Percentiles rank a stretch among this genome's conserved stretches.
Evolutionary conservation across 2,797 vertebrate species (phyloP).

Genomic region (Heterohyrax brucei): DNA sequence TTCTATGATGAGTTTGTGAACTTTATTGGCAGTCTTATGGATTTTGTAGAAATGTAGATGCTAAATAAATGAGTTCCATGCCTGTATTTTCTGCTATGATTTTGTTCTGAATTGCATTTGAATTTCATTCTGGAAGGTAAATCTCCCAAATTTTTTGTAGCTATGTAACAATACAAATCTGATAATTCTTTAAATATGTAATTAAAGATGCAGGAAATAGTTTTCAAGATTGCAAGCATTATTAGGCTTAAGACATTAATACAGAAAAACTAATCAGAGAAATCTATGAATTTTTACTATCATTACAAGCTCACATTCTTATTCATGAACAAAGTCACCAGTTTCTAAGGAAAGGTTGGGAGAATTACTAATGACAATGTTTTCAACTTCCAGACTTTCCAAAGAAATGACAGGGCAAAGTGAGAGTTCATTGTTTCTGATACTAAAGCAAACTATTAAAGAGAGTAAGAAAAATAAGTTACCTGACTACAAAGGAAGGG

Average conservation of each 20-base stretch:
- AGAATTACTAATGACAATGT: conserved; percentile 8
- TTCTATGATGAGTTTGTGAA: too few species aligned
- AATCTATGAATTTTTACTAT: conserved; percentile 27
- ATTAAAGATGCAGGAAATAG: conserved; percentile 45
- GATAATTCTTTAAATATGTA: background rate
- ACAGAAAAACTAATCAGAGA: background rate
- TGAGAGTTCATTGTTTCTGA: background rate
- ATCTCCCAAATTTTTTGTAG: background rate
- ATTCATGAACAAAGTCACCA: too few species aligned
- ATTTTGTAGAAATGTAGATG: background rate
- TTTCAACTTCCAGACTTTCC: background rate
- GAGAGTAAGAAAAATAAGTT: background rate
- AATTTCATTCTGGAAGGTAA: background rate
- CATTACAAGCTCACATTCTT: too few species aligned
- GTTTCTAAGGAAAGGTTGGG: conserved; percentile 22
- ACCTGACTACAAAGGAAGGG: background rate
- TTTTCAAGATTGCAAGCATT: conserved; percentile 25
- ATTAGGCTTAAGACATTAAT: conserved; percentile 28
- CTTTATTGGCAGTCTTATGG: too few species aligned
- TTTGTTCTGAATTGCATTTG: conserved; percentile 22
- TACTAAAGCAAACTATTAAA: conserved; percentile 35
- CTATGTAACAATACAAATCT: background rate
- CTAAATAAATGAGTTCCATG: background rate
- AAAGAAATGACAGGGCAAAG: conserved; percentile 24
- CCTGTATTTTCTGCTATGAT: background rate